A percentile compares a stretch with the other conserved stretches of the same genome.
These are phyloP conservation scores for Teleopsis dalmanni DNA, from an alignment of 1,140 invertebrate species.

Conservation along the genomic window DNA sequence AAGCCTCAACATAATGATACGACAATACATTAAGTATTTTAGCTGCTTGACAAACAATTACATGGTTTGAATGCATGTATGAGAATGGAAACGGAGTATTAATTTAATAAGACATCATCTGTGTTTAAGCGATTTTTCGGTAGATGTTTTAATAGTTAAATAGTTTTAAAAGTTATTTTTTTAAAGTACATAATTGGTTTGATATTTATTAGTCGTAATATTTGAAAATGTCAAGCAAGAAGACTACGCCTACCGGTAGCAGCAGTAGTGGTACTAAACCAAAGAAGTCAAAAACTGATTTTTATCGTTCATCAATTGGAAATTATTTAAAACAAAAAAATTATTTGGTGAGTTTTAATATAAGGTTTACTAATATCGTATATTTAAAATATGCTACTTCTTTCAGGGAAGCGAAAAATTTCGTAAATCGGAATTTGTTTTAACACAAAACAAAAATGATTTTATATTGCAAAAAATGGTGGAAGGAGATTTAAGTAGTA, in stretches of 20 bases:
- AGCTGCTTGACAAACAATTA: no score
- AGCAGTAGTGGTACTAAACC: constrained; percentile 24
- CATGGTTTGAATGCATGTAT: no score
- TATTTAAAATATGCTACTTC: neutral
- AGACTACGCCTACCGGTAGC: neutral
- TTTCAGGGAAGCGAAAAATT: constrained; percentile 34
- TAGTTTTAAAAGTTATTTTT: no score
- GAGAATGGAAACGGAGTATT: no score
- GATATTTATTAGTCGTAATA: no score
- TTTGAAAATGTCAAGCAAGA: neutral
- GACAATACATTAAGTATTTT: no score
- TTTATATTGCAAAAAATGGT: constrained; percentile 40
- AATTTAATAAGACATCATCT: no score
- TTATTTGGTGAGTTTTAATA: constrained; percentile 31
- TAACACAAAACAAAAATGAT: constrained; percentile 38
- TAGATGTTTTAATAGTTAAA: no score
- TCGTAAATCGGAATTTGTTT: constrained; percentile 36
- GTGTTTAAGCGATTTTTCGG: no score
- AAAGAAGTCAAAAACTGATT: constrained; percentile 35
- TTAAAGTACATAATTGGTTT: no score
- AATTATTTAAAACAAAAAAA: constrained; percentile 38
- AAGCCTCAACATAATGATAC: no score
- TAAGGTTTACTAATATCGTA: neutral
- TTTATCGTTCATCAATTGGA: constrained; percentile 36
- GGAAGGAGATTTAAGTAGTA: constrained; percentile 34